A percentile compares a stretch with the other conserved stretches of the same genome.
These are phyloP conservation scores for Notechis scutatus DNA, from an alignment of 2,113 vertebrate genomes.

Conservation along the genomic window DNA sequence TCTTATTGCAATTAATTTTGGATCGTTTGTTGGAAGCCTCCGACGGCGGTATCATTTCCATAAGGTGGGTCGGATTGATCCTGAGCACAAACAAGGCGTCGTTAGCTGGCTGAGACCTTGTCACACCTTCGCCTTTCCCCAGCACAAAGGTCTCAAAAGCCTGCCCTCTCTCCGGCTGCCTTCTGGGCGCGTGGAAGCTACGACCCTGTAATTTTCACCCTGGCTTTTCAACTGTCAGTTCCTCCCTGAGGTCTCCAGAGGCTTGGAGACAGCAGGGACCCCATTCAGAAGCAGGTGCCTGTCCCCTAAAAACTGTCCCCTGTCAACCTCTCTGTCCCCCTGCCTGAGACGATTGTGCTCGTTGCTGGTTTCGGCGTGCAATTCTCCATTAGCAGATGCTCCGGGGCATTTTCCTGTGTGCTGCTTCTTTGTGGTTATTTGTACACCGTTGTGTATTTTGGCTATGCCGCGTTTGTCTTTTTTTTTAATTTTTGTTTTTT, in stretches of 20 bases:
- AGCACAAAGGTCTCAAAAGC: neutral
- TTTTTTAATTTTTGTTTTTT: neutral
- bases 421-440: neutral
- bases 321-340: neutral
- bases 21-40: neutral
- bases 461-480: neutral
- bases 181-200: neutral
- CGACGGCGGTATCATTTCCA: constrained; percentile 6
- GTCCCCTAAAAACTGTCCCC: too few species aligned
- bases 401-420: neutral
- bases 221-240: neutral
- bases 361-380: neutral
- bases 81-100: neutral
- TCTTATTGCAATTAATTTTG: constrained; percentile 6
- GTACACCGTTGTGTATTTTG: constrained; percentile 3
- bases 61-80: constrained; percentile 2
- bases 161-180: neutral
- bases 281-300: neutral
- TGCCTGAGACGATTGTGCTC: neutral
- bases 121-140: neutral
- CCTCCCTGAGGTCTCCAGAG: neutral
- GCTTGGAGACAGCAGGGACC: neutral
- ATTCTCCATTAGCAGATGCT: neutral
- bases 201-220: neutral
- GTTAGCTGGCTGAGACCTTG: neutral